phyloP scores from a whole-genome alignment of 2,113 vertebrate species.

The Sorex araneus region DNA sequence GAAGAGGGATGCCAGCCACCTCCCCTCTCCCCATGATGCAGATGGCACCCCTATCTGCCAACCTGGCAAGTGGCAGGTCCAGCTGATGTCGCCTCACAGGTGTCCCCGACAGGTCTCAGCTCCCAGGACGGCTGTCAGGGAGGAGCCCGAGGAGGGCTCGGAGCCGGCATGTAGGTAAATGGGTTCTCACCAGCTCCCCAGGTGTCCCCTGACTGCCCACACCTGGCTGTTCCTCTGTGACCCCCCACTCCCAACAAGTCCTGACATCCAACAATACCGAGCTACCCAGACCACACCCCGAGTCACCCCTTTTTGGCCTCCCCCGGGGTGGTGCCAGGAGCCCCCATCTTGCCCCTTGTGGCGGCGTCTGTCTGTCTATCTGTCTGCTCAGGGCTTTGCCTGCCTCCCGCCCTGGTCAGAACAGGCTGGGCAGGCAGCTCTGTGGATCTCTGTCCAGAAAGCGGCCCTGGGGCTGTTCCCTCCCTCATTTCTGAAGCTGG shows the following conservation, averaged over 20 bases:
- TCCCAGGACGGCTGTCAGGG: not conserved
- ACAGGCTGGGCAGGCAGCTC: not conserved
- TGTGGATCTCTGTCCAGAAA: not conserved
- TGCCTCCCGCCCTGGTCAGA: not conserved
- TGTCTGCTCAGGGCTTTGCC: not conserved
- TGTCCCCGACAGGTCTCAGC: too few species aligned
- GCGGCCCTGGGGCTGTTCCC: too few species aligned
- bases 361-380: not conserved
- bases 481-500: too few species aligned
- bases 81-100: too few species aligned
- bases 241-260: not conserved
- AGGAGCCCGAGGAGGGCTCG: not conserved
- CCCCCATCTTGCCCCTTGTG: not conserved
- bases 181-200: not conserved
- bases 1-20: too few species aligned
- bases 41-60: too few species aligned
- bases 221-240: not conserved
- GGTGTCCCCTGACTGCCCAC: not conserved
- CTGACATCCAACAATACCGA: not conserved
- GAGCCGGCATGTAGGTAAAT: not conserved
- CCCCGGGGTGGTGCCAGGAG: not conserved
- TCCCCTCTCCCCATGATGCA: too few species aligned
- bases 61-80: too few species aligned
- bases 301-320: not conserved
- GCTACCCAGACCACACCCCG: not conserved